These are phyloP conservation scores for Alexandromys fortis DNA, from an alignment of 2,113 vertebrate species.

Conservation along the genomic window DNA sequence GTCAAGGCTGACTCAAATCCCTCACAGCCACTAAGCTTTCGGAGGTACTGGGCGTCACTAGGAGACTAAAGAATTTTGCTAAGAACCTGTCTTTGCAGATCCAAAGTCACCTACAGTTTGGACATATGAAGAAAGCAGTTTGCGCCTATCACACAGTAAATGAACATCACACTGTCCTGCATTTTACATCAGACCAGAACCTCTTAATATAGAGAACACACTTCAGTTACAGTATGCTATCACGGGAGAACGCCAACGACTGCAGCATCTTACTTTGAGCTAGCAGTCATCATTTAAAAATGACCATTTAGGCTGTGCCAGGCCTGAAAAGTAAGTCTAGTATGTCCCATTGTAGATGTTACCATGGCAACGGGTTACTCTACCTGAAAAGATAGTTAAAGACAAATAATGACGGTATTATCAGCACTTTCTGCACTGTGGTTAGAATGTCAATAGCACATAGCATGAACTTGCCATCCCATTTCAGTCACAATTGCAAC, in stretches of 20 bases:
- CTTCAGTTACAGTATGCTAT: not conserved
- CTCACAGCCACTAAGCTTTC: not conserved
- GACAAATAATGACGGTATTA: not conserved
- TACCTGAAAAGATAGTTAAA: slow-evolving; percentile 17
- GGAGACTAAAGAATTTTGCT: not conserved
- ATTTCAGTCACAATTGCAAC: not conserved
- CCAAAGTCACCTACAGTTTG: not conserved
- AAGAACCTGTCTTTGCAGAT: not conserved
- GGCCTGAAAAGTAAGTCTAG: slow-evolving; percentile 9
- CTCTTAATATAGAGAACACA: not conserved
- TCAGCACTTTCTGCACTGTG: not conserved
- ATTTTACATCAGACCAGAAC: not conserved
- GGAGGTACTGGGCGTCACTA: not conserved
- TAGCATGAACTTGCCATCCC: not conserved
- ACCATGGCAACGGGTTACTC: not conserved
- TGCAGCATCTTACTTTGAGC: not conserved
- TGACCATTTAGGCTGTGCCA: not conserved
- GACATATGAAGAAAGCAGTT: not conserved
- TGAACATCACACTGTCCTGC: not conserved
- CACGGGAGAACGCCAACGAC: not conserved
- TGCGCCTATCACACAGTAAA: not conserved
- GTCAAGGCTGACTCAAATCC: not conserved
- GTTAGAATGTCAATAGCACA: not conserved
- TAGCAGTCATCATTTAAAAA: slow-evolving; percentile 37
- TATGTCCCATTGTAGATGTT: not conserved